A percentile compares a stretch with the other conserved stretches of the same genome.
phyloP scores from a whole-genome alignment of 1,140 invertebrate genomes.

The Palaemon carinicauda region DNA sequence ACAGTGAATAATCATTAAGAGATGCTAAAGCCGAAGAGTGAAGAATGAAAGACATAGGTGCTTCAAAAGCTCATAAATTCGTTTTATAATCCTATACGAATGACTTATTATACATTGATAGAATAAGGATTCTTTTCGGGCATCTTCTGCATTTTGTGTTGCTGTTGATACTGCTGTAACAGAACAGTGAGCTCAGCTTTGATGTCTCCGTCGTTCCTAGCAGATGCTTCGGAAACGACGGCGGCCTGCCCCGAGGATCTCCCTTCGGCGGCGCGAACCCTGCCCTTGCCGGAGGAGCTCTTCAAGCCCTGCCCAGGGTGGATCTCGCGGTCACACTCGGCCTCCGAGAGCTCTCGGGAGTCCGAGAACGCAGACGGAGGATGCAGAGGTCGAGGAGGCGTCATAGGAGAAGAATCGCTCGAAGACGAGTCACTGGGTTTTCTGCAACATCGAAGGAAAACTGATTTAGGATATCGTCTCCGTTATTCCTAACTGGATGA shows the following conservation, averaged over 20 bases:
- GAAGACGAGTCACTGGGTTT: slow-evolving; percentile 27
- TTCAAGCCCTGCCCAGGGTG: too few relatives aligned
- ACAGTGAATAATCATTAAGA: too few relatives aligned
- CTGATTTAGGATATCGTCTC: too few relatives aligned
- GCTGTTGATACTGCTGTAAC: neutral
- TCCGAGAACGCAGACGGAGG: slow-evolving; percentile 40
- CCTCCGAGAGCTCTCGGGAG: slow-evolving; percentile 37
- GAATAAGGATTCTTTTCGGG: neutral
- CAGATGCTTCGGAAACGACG: too few relatives aligned
- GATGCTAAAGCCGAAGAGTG: neutral
- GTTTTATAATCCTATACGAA: neutral
- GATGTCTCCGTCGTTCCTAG: neutral
- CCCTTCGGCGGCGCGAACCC: too few relatives aligned
- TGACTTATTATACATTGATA: neutral
- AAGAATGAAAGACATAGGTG: too few relatives aligned
- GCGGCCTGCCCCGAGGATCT: too few relatives aligned
- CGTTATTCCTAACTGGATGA: too few relatives aligned
- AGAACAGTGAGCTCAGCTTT: neutral
- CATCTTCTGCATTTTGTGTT: neutral
- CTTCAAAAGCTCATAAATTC: too few relatives aligned
- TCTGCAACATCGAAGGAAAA: neutral
- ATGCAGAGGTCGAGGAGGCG: slow-evolving; percentile 33
- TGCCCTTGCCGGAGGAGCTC: too few relatives aligned
- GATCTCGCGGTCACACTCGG: slow-evolving; percentile 38
- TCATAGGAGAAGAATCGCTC: slow-evolving; percentile 30